Evolutionary conservation across 2,113 vertebrate genomes (phyloP).

Genomic region (Ceuthmochares aereus): DNA sequence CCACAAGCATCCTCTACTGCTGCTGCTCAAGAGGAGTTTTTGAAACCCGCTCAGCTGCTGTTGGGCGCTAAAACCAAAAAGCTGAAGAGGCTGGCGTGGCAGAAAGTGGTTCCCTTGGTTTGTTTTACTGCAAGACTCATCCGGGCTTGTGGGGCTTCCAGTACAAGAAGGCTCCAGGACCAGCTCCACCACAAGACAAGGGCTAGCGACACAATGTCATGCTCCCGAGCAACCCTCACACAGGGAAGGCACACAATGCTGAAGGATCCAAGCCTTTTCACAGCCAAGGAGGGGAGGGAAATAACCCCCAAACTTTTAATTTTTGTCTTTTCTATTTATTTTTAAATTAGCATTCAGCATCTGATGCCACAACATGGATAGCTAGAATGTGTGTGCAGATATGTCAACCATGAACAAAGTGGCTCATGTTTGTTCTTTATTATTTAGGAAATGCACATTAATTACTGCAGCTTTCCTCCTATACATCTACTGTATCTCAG

Average conservation of each 20-base stretch:
- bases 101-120: not conserved
- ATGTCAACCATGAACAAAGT: slow-evolving; percentile 71
- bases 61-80: not conserved
- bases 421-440: slow-evolving; percentile 74
- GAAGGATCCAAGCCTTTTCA: not conserved
- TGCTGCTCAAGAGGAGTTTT: not conserved
- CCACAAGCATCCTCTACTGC: not conserved
- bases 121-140: not conserved
- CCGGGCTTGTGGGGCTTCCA: not conserved
- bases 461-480: slow-evolving; percentile 77
- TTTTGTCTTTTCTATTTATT: slow-evolving; percentile 14
- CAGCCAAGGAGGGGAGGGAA: fast-evolving
- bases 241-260: not conserved
- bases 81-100: not conserved
- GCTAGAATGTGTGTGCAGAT: slow-evolving; percentile 43
- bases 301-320: not conserved
- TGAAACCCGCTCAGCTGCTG: not conserved
- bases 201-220: fast-evolving
- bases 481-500: slow-evolving; percentile 62
- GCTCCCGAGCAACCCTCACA: not conserved
- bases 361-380: not conserved
- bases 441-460: slow-evolving; percentile 78
- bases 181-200: fast-evolving
- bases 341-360: slow-evolving; percentile 48
- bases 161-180: not conserved